phyloP scores from a whole-genome alignment of 2,888 invertebrate genomes.

The Drosophila lutescens region DNA sequence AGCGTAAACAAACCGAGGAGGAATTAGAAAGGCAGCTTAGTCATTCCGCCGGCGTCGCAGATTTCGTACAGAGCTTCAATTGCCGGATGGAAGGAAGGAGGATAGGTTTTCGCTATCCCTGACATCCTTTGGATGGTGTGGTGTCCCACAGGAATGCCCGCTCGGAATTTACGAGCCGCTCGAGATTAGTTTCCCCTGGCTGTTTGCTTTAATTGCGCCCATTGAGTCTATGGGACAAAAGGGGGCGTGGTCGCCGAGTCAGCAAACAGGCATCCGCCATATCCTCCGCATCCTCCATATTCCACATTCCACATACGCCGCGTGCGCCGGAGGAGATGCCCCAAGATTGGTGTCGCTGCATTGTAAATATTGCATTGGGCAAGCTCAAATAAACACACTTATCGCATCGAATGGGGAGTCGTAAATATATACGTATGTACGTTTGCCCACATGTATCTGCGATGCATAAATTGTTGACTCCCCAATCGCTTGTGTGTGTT shows the following conservation, averaged over 20 bases:
- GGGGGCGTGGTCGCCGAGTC: slow-evolving; percentile 73
- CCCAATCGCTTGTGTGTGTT: slow-evolving; percentile 9
- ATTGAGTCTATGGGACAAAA: slow-evolving; percentile 25
- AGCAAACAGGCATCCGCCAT: slow-evolving; percentile 43
- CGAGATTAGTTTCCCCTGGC: slow-evolving; percentile 74
- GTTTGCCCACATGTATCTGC: slow-evolving; percentile 35
- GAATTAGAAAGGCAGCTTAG: slow-evolving; percentile 73
- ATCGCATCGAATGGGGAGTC: slow-evolving; percentile 63
- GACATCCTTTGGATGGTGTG: slow-evolving; percentile 25
- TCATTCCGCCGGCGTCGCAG: slow-evolving; percentile 71
- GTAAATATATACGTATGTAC: slow-evolving; percentile 50
- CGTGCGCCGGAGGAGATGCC: slow-evolving; percentile 27
- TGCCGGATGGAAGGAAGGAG: slow-evolving; percentile 34
- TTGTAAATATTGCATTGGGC: slow-evolving; percentile 63
- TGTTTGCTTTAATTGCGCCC: slow-evolving; percentile 74
- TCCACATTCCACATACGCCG: slow-evolving; percentile 57
- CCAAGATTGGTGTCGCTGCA: slow-evolving; percentile 59
- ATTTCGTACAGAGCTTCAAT: slow-evolving; percentile 72
- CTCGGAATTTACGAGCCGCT: slow-evolving; percentile 75
- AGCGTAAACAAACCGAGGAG: slow-evolving; percentile 28
- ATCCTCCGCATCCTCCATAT: slow-evolving; percentile 9
- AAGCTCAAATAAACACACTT: slow-evolving; percentile 72
- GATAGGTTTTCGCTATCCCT: slow-evolving; percentile 17
- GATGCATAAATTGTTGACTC: slow-evolving; percentile 67
- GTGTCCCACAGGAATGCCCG: slow-evolving; percentile 66